Evolutionary conservation across 2,797 vertebrate species (phyloP), one percentile per base, ranked within the genome.

Genomic region (Gobionotothen gibberifrons): DNA sequence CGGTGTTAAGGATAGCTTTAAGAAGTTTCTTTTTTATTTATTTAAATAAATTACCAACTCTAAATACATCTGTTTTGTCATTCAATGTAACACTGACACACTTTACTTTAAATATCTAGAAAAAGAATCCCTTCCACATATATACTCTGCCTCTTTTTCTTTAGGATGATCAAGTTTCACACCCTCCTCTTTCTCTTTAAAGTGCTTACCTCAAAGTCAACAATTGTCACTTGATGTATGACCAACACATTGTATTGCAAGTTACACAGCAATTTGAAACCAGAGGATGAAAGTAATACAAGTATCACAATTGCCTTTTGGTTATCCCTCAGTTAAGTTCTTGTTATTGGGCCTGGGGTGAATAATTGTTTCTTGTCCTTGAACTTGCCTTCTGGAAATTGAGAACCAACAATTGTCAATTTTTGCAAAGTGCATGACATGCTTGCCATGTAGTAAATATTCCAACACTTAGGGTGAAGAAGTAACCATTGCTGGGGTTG

Each of bases 241-340:
- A 39, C 40, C 58, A 53, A 51, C n/a, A 46, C 0, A 1, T 74
- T 69, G 63, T 39, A 60, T 47, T 68, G 40, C 42, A 75, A 63
- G 26, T 17, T 56, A 43, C 6, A 56, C 13, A 72, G 46, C 29
- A 81, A 82, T 83, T 79, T 80, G 65, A 51, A 67, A 60, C 51
- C 48, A 29, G 63, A 65, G 52, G 63, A 84, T 70, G 54, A 57
- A 74, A 77, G 26, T 26, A 73, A 70, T 26, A 61, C n/a, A 55
- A 44, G 72, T 66, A 32, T 49, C 81, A 85, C 76, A 81, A 26
- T 4, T 43, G 59, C 80, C 68, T 72, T 58, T 17, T 36, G 57
- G 72, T 73, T 51, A 78, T 22, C 49, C 74, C 21, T 48, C 43
- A 49, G 64, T 66, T 44, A 68, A 64, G 58, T 19, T 63, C 14